These are phyloP conservation scores for Nymphalis io DNA, from an alignment of 1,140 invertebrate species.

Conservation along the genomic window DNA sequence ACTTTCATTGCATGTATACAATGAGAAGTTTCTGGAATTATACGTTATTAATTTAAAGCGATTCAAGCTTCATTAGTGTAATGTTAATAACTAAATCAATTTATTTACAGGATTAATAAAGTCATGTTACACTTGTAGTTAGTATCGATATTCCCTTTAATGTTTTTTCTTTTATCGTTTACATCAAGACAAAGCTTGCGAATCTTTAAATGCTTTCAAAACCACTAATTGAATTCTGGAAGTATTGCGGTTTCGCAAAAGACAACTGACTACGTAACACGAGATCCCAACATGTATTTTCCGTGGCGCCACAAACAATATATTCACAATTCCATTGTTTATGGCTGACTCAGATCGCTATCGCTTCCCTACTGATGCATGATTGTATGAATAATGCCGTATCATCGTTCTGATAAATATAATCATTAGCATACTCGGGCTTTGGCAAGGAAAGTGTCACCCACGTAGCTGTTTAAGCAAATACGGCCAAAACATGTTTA, in stretches of 20 bases:
- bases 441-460: constrained; percentile 47
- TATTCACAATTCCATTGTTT: constrained; percentile 31
- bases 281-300: constrained; percentile 7
- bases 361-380: constrained; percentile 52
- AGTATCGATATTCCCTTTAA: no score
- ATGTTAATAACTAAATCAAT: no score
- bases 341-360: constrained; percentile 37
- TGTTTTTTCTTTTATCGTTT: background rate
- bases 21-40: background rate
- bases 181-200: background rate
- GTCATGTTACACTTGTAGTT: no score
- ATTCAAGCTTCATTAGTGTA: no score
- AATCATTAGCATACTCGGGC: constrained; percentile 52
- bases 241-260: constrained; percentile 13
- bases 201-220: background rate
- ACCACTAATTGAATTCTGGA: background rate
- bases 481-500: constrained; percentile 24
- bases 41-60: background rate
- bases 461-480: constrained; percentile 30
- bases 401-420: constrained; percentile 46
- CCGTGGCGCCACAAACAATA: constrained; percentile 25
- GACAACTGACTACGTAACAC: constrained; percentile 4
- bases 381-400: constrained; percentile 43
- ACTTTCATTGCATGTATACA: constrained; percentile 4
- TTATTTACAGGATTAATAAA: no score